phyloP scores from a whole-genome alignment of 2,888 invertebrate genomes.

The Zele albiditarsus region DNA sequence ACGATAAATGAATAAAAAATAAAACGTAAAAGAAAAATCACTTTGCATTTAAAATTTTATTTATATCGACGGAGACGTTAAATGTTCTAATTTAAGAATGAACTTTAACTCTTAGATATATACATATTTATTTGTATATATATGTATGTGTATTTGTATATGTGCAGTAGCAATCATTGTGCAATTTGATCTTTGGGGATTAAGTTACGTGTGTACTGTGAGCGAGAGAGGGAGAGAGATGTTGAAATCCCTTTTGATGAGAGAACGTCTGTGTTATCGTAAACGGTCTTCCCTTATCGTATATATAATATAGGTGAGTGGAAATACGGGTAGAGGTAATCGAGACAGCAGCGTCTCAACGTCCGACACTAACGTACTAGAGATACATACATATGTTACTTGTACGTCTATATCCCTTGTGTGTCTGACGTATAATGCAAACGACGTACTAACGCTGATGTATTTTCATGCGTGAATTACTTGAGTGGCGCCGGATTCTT shows the following conservation, averaged over 20 bases:
- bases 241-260: slow-evolving; percentile 24
- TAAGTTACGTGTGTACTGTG: slow-evolving; percentile 11
- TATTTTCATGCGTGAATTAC: slow-evolving; percentile 56
- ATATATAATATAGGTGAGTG: slow-evolving; percentile 6
- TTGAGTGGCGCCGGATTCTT: slow-evolving; percentile 1
- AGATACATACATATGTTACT: not conserved
- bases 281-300: slow-evolving; percentile 26
- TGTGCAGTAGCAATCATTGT: not conserved
- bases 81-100: not conserved
- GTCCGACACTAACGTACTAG: not conserved
- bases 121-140: not conserved
- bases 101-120: not conserved
- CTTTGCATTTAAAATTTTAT: not conserved
- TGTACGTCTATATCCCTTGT: not conserved
- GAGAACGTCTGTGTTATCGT: slow-evolving; percentile 23
- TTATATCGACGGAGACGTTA: not conserved
- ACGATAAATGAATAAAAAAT: not conserved
- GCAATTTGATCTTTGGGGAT: slow-evolving; percentile 29
- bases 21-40: not conserved
- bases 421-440: slow-evolving; percentile 48
- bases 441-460: slow-evolving; percentile 57
- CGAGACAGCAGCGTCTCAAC: slow-evolving; percentile 24
- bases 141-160: not conserved
- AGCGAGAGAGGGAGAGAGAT: not conserved
- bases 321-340: slow-evolving; percentile 30